phyloP scores from a whole-genome alignment of 2,797 vertebrate genomes.

The Acanthiza pusilla region DNA sequence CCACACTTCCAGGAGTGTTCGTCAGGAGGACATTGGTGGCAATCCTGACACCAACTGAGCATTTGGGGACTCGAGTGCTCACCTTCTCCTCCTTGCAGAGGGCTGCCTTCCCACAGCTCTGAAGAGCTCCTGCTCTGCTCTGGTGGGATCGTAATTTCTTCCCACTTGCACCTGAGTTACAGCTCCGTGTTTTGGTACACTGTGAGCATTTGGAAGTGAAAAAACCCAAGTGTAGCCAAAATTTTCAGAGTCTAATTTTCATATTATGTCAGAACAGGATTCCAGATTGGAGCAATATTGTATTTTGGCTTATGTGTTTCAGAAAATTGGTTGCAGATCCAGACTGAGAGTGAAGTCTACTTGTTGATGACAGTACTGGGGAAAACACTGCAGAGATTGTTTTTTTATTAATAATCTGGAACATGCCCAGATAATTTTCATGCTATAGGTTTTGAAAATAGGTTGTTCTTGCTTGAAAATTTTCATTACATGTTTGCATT shows the following conservation, averaged over 20 bases:
- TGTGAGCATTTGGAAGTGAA: neutral
- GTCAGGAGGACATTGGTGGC: neutral
- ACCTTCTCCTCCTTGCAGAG: neutral
- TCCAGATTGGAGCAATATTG: slow-evolving; percentile 50
- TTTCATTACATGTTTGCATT: neutral
- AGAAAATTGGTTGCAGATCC: slow-evolving; percentile 56
- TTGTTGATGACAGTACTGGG: slow-evolving; percentile 29
- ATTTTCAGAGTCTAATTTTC: slow-evolving; percentile 48
- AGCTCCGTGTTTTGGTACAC: neutral
- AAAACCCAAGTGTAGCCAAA: slow-evolving; percentile 16
- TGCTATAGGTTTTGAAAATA: neutral
- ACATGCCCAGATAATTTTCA: neutral
- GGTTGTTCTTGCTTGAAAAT: neutral
- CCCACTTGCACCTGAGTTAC: neutral
- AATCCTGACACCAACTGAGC: accelerated
- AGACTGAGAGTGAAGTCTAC: neutral
- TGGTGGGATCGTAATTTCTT: neutral
- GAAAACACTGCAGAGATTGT: neutral
- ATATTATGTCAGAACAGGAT: slow-evolving; percentile 54
- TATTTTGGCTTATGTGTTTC: slow-evolving; percentile 29
- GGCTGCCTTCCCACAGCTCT: neutral
- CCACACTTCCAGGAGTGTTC: neutral
- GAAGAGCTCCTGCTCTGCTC: neutral
- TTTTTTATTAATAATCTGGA: slow-evolving; percentile 19
- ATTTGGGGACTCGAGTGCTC: neutral